Conservation (phyloP, 2,888 invertebrate genomes). For the Notodromas monacha region DNA sequence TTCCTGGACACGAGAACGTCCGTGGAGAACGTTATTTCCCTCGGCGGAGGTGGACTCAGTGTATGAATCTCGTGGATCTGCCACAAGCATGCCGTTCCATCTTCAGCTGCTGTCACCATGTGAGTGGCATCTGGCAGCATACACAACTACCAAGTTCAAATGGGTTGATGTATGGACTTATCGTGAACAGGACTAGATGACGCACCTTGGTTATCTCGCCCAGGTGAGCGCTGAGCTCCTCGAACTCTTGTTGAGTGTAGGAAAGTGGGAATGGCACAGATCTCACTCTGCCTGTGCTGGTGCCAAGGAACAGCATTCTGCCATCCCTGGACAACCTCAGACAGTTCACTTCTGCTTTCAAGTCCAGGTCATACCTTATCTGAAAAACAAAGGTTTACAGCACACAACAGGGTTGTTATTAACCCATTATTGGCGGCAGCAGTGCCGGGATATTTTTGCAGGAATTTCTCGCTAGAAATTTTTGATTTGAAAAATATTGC, state of each 20-base stretch:
- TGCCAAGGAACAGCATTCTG: not conserved
- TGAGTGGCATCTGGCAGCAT: not conserved
- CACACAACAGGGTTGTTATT: too few relatives aligned
- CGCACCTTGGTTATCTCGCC: not conserved
- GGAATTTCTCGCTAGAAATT: too few relatives aligned
- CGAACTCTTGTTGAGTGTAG: not conserved
- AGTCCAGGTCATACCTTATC: not conserved
- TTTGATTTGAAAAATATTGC: too few relatives aligned
- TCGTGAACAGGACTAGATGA: not conserved
- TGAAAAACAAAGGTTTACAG: too few relatives aligned
- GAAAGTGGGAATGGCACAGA: not conserved
- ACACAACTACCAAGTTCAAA: too few relatives aligned
- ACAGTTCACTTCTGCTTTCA: constrained; percentile 1
- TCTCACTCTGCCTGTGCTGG: not conserved
- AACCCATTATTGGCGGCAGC: too few relatives aligned
- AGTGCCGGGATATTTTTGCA: too few relatives aligned
- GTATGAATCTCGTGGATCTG: not conserved
- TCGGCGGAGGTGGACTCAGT: not conserved
- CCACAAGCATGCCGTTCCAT: not conserved
- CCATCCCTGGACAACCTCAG: not conserved
- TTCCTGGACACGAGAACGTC: not conserved
- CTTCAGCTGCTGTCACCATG: not conserved
- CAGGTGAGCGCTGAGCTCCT: not conserved
- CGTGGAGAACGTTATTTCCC: not conserved
- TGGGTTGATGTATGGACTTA: too few relatives aligned